These are phyloP conservation scores for Myotis findleyi DNA, from an alignment of 2,797 vertebrate species.

Conservation along the genomic window DNA sequence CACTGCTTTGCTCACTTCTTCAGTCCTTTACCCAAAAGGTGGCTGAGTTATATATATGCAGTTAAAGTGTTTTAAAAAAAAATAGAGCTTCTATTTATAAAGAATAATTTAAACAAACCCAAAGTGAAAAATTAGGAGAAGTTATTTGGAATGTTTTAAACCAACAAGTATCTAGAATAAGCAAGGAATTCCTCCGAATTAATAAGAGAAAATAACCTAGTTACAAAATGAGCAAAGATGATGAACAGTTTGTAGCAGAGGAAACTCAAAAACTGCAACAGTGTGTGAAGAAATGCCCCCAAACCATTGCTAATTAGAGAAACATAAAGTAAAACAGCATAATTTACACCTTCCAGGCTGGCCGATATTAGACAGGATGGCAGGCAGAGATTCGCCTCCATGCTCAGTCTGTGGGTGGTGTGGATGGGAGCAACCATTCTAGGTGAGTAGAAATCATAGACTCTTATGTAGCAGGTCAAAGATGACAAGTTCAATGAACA, in stretches of 20 bases:
- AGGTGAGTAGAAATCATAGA: neutral
- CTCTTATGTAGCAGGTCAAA: neutral
- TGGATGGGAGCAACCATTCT: neutral
- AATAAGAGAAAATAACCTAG: neutral
- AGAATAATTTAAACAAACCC: neutral
- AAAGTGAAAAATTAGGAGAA: neutral
- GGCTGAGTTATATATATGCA: neutral
- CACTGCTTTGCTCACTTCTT: neutral
- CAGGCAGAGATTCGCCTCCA: neutral
- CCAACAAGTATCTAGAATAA: neutral
- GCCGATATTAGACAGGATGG: neutral
- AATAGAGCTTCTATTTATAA: neutral
- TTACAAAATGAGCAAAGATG: slow-evolving; percentile 48
- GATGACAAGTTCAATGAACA: neutral
- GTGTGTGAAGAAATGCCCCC: slow-evolving; percentile 39
- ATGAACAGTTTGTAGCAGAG: neutral
- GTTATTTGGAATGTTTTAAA: neutral
- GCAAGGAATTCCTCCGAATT: slow-evolving; percentile 4
- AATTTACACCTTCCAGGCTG: neutral
- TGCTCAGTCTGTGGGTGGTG: neutral
- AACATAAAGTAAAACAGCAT: slow-evolving; percentile 32
- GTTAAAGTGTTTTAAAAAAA: slow-evolving; percentile 31
- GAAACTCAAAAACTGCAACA: slow-evolving; percentile 31
- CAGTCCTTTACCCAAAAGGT: slow-evolving; percentile 28
- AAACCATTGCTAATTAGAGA: slow-evolving; percentile 7